phyloP scores from a whole-genome alignment of 2,797 vertebrate genomes.

The Xenentodon cancila region DNA sequence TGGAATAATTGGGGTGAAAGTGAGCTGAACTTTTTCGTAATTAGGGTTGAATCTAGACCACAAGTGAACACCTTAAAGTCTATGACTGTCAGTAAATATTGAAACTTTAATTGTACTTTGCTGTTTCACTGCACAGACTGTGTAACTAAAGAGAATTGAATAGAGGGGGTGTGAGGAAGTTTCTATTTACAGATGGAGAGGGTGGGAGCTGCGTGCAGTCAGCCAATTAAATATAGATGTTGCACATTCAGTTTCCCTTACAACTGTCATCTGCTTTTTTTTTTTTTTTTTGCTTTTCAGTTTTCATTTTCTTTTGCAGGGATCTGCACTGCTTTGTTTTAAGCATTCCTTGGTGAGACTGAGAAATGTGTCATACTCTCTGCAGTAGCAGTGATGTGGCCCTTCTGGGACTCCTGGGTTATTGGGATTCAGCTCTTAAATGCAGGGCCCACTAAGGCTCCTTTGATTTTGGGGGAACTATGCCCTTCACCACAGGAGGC shows the following conservation, averaged over 20 bases:
- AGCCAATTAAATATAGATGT: slow-evolving; percentile 69
- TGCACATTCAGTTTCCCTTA: slow-evolving; percentile 52
- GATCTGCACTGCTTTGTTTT: slow-evolving; percentile 10
- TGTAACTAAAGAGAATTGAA: slow-evolving; percentile 48
- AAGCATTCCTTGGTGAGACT: slow-evolving; percentile 3
- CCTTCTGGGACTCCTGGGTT: slow-evolving; percentile 26
- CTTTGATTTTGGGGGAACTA: slow-evolving; percentile 45
- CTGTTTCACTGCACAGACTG: slow-evolving; percentile 17
- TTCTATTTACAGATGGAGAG: slow-evolving; percentile 41
- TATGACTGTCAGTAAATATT: slow-evolving; percentile 51
- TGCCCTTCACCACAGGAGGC: slow-evolving; percentile 43
- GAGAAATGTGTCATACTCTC: slow-evolving; percentile 29
- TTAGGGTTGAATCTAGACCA: too few species aligned
- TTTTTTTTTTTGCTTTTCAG: not conserved
- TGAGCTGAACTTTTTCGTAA: too few species aligned
- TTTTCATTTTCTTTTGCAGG: not conserved
- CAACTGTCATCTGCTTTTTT: slow-evolving; percentile 33
- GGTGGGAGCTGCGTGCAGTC: slow-evolving; percentile 44
- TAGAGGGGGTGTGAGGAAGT: slow-evolving; percentile 47
- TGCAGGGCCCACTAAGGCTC: slow-evolving; percentile 20
- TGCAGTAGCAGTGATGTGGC: slow-evolving; percentile 2
- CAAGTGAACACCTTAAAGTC: slow-evolving; percentile 4
- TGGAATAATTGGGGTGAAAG: too few species aligned
- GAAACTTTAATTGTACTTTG: slow-evolving; percentile 48
- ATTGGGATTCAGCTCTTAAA: slow-evolving; percentile 52